phyloP scores from a whole-genome alignment of 2,797 vertebrate genomes.

The Sus cebifrons region DNA sequence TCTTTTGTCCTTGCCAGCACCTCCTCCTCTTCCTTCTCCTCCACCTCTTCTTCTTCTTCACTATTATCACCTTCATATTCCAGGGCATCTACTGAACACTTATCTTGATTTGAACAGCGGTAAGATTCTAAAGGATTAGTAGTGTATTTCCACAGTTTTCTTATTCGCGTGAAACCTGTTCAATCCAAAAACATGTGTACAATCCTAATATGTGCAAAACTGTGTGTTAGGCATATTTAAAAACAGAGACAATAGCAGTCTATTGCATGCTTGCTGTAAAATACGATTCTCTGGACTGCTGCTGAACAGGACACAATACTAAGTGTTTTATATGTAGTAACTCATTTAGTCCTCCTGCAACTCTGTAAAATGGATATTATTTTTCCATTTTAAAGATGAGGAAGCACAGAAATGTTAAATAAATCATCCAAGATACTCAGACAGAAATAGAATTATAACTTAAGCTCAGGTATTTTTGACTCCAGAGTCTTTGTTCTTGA shows the following conservation, averaged over 20 bases:
- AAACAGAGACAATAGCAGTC: neutral
- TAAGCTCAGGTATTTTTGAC: neutral
- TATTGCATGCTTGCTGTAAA: neutral
- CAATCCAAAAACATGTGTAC: neutral
- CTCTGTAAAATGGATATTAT: neutral
- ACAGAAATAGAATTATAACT: neutral
- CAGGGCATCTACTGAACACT: neutral
- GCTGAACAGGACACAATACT: neutral
- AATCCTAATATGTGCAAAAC: neutral
- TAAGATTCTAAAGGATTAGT: conserved; percentile 3
- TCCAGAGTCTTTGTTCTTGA: neutral
- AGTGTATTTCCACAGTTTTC: neutral
- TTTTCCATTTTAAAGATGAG: neutral
- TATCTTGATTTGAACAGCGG: neutral
- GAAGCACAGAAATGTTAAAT: neutral
- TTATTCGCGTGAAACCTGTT: neutral
- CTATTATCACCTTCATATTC: neutral
- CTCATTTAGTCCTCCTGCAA: neutral
- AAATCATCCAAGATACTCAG: neutral
- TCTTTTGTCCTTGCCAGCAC: neutral
- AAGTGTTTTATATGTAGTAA: neutral
- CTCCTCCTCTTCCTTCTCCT: too few relatives aligned
- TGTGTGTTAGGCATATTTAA: neutral
- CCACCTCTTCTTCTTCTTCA: neutral
- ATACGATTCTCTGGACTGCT: neutral